Base-by-base conservation (phyloP, 2,888 invertebrate species). In the Drosophila mettleri region DNA sequence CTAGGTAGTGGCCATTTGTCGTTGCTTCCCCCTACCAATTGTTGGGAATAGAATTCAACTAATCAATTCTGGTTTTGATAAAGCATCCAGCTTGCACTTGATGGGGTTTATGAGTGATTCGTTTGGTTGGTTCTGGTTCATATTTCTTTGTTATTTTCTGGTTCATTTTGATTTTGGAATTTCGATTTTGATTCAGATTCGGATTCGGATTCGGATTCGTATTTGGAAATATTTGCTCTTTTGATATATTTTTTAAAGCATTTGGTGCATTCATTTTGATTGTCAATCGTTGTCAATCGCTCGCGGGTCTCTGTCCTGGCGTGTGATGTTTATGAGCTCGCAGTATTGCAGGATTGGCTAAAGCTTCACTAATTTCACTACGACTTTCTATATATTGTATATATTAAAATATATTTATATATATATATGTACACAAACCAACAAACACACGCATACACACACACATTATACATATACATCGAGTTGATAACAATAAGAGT, bases 1-100 rank as follows among this genome's bases (percentile, higher is more conserved):
- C 89, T 91, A 92, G 92, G 91, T 91, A 90, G 92, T 91, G 91
- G 92, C 92, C 92, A 92, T 92, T 92, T 91, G 91, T 91, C 91
- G 92, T 90, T 91, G 91, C 90, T 92, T 92, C 92, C 92, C 92
- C 92, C 92, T 92, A 92, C 92, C 92, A 92, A 92, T 92, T 92
- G 90, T 92, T 92, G 90, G 92, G 92, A 92, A 92, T 92, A 92
- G 92, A 92, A 91, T 92, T 92, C 92, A 92, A 92, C 92, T 92
- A 92, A 92, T 92, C 92, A 90, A 91, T 91, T 90, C 91, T 90
- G 91, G 89, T 90, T 91, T 85, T 75, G 85, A 74, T 82, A 90
- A 82, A 88, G 85, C 86, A 80, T 81, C 81, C 86, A 72, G 82
- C 80, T 80, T 71, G 88, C 73, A 53, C 51, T 78, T 85, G 69